These are phyloP conservation scores for Dendrocincla fuliginosa DNA, from an alignment of 2,797 vertebrate species.

Conservation along the genomic window DNA sequence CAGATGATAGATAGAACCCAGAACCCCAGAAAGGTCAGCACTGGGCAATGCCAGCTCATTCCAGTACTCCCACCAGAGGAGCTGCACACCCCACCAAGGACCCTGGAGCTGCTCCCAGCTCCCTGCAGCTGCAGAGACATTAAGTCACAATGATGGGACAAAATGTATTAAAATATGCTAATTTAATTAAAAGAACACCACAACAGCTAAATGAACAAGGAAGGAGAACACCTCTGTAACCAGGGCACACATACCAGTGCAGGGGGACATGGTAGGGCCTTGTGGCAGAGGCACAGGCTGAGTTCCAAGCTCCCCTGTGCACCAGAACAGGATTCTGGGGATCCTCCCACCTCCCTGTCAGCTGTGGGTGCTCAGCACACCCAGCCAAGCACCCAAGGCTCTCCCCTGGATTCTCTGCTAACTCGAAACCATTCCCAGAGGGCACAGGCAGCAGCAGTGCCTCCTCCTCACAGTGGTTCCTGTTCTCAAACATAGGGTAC, in stretches of 20 bases:
- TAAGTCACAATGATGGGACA: background rate
- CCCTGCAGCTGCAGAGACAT: background rate
- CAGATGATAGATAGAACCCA: background rate
- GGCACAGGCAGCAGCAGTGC: background rate
- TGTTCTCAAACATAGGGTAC: background rate
- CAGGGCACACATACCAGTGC: fast-evolving
- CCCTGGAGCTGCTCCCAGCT: background rate
- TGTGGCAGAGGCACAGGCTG: fast-evolving
- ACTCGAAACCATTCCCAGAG: background rate
- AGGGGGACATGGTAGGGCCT: background rate
- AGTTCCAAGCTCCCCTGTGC: background rate
- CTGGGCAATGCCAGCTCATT: background rate
- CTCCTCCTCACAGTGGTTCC: background rate
- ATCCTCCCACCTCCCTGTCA: fast-evolving
- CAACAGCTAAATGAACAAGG: background rate
- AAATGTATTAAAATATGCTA: background rate
- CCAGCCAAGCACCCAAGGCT: background rate
- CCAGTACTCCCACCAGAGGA: background rate
- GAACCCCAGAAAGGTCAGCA: fast-evolving
- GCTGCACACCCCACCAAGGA: fast-evolving
- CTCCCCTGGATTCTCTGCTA: background rate
- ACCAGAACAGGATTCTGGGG: fast-evolving
- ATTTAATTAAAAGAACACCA: slow-evolving; percentile 18
- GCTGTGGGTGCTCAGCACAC: background rate
- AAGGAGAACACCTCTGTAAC: background rate